Percentiles rank a stretch among this genome's conserved stretches.
Evolutionary conservation across 2,797 vertebrate genomes (phyloP).

Genomic region (Sus cebifrons): DNA sequence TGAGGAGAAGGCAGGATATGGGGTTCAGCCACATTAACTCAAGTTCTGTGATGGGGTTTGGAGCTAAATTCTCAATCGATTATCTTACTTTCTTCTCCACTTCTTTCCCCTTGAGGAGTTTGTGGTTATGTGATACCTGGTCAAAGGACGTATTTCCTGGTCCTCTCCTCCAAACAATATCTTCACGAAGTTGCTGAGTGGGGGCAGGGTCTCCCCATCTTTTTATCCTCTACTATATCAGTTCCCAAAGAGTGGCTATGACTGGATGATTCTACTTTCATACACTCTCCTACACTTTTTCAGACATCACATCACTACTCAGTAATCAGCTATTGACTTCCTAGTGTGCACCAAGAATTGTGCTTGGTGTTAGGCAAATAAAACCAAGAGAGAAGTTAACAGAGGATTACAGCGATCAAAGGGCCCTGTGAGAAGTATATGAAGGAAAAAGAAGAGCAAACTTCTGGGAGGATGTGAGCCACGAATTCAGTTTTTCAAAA

Average conservation of each 20-base stretch:
- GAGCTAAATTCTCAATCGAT: not conserved
- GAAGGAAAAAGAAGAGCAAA: not conserved
- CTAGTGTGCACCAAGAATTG: not conserved
- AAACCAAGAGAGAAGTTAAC: not conserved
- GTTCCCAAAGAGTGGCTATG: not conserved
- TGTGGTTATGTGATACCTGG: not conserved
- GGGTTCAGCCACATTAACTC: not conserved
- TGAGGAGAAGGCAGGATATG: not conserved
- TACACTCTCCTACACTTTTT: not conserved
- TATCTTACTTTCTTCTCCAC: not conserved
- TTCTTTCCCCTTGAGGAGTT: not conserved
- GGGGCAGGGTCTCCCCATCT: not conserved
- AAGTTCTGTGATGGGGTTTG: not conserved
- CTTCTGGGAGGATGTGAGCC: not conserved
- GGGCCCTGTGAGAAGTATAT: not conserved
- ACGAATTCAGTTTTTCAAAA: constrained; percentile 8
- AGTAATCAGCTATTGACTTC: not conserved
- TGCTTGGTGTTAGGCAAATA: not conserved
- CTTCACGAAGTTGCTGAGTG: not conserved
- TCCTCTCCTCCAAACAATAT: not conserved
- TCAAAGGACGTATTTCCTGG: not conserved
- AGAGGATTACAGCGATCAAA: not conserved
- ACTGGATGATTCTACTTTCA: not conserved
- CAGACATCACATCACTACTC: not conserved
- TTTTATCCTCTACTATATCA: not conserved